phyloP scores from a whole-genome alignment of 2,888 invertebrate genomes.

The Euzophera pinguis region DNA sequence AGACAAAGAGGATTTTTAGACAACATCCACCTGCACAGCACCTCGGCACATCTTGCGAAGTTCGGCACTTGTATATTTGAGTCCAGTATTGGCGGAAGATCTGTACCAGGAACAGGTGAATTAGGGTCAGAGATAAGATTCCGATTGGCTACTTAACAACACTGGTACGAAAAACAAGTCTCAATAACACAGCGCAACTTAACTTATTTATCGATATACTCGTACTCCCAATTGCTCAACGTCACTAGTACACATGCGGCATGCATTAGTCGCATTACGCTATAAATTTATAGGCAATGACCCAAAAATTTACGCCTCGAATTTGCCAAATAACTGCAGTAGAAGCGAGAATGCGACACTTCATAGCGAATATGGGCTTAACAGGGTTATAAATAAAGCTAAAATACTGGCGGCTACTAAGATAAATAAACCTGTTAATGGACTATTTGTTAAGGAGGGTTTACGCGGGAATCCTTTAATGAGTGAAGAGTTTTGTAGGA shows the following conservation, averaged over 20 bases:
- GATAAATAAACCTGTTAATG: conserved; percentile 9
- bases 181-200: not conserved
- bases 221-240: not conserved
- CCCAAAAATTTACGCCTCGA: conserved; percentile 20
- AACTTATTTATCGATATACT: conserved; percentile 2
- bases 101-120: too few relatives aligned
- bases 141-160: too few relatives aligned
- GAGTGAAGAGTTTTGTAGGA: not conserved
- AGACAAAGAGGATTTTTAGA: too few relatives aligned
- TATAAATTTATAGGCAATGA: conserved; percentile 17
- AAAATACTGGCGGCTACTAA: not conserved
- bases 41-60: too few relatives aligned
- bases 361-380: conserved; percentile 10
- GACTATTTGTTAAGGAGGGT: conserved; percentile 1
- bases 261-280: conserved; percentile 13
- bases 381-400: conserved; percentile 5
- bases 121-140: too few relatives aligned
- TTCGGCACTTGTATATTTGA: too few relatives aligned
- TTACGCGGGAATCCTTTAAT: not conserved
- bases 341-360: conserved; percentile 12
- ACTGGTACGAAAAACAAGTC: too few relatives aligned
- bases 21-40: too few relatives aligned
- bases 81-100: too few relatives aligned
- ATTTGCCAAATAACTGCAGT: conserved; percentile 18
- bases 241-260: conserved; percentile 4